Base-by-base conservation (phyloP, 2,888 invertebrate species). In the Drosophila pegasa region DNA sequence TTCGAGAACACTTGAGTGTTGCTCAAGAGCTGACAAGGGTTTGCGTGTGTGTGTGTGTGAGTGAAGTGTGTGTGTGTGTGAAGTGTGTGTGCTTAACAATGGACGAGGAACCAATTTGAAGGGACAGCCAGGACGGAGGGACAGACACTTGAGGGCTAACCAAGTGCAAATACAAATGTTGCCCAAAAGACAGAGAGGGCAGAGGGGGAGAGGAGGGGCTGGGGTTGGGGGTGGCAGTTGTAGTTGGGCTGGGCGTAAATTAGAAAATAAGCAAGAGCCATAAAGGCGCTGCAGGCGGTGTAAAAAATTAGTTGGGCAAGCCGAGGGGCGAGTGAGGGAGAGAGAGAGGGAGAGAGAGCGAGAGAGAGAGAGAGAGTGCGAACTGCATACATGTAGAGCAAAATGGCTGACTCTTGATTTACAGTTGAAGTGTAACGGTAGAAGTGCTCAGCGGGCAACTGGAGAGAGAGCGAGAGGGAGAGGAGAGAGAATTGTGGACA, bases 401-500 rank as follows among this genome's bases (percentile, higher is more conserved):
- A 75, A 71, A 78, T 68, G 68, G 68, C 43, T 61, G 58, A 48
- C 74, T 68, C 80, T 85, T 72, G 74, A 84, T 76, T 67, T 84
- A 59, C 78, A 76, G 76, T 87, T 84, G 83, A 81, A 83, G 85
- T 81, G 83, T 80, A 87, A 80, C 65, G 52, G 72, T 69, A 86
- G 69, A 77, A 83, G 80, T 69, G 74, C 45, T 41, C 66, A 69
- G 65, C 71, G 65, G 47, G 45, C 45, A 55, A 35, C 60, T 22
- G 22, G 51, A 9, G n/a, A 22, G 3, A 0, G 12, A 38, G 18
- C 2, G n/a, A n/a, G 4, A 25, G 41, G 0, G 3, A 14, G 0
- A 14, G 41, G 43, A 1, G 22, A 2, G 25, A 1, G 43, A 2
- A 18, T 29, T 33, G 50, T 22, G 33, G 31, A 33, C 48, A 50